phyloP scores from a whole-genome alignment of 2,113 vertebrate genomes.

The Mus pahari region DNA sequence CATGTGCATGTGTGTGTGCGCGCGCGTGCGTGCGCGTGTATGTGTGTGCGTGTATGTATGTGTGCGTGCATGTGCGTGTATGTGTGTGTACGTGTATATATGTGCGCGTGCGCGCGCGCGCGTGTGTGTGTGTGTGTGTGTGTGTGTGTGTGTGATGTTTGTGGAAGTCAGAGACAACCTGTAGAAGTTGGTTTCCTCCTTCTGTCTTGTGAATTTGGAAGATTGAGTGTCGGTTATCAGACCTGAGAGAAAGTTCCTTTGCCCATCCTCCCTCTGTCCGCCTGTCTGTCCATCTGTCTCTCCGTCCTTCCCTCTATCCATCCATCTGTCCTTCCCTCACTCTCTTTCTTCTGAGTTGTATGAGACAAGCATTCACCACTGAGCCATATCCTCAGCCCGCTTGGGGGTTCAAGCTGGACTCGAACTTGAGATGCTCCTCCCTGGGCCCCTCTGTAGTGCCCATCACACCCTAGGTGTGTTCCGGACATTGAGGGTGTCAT shows the following conservation, averaged over 20 bases:
- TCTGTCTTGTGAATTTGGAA: not conserved
- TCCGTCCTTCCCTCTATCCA: not conserved
- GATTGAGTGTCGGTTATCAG: not conserved
- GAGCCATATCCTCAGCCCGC: not conserved
- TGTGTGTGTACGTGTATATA: too few species aligned
- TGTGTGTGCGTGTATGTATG: too few species aligned
- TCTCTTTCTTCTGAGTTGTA: not conserved
- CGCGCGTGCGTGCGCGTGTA: too few species aligned
- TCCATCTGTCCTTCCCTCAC: accelerated
- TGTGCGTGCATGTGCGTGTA: too few species aligned
- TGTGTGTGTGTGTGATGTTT: not conserved
- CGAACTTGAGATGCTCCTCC: not conserved
- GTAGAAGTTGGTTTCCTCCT: not conserved
- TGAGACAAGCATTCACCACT: not conserved
- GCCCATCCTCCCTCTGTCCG: not conserved
- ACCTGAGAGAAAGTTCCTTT: not conserved
- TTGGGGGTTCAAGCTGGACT: not conserved
- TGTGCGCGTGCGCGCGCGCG: too few species aligned
- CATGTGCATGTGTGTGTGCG: too few species aligned
- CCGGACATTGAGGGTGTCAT: not conserved
- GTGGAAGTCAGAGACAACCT: not conserved
- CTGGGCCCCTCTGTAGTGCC: not conserved
- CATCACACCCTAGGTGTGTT: not conserved
- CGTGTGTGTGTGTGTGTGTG: too few species aligned
- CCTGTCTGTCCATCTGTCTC: accelerated